Percentiles rank a stretch among this genome's conserved stretches.
These are phyloP conservation scores for Amitus sp. DNA, from an alignment of 2,888 invertebrate species.

Conservation along the genomic window DNA sequence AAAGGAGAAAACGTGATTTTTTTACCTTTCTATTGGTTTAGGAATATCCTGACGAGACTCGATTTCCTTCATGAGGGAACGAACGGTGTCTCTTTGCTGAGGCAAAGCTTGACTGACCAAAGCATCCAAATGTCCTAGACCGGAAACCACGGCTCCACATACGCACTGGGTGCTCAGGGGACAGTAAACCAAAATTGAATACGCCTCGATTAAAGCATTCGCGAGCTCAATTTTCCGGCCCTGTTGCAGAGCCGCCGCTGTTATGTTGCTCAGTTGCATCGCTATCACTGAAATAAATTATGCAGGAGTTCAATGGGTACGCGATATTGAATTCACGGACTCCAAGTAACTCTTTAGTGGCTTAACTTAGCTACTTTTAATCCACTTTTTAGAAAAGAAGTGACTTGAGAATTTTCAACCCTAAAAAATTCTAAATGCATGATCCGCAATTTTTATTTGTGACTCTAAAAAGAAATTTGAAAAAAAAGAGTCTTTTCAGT, in stretches of 20 bases:
- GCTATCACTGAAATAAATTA: conserved; percentile 71
- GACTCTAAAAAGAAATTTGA: too few relatives aligned
- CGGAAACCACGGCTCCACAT: conserved; percentile 66
- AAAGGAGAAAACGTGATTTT: too few relatives aligned
- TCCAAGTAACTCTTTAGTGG: too few relatives aligned
- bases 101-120: conserved; percentile 65
- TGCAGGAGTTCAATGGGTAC: too few relatives aligned
- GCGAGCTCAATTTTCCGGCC: conserved; percentile 70
- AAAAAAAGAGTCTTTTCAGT: too few relatives aligned
- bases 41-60: conserved; percentile 65
- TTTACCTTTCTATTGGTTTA: conserved; percentile 60
- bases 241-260: conserved; percentile 70
- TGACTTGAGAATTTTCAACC: too few relatives aligned
- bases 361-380: too few relatives aligned
- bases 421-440: too few relatives aligned
- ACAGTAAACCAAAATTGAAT: conserved; percentile 70
- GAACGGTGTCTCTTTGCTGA: conserved; percentile 67
- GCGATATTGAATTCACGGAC: too few relatives aligned
- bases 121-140: conserved; percentile 68
- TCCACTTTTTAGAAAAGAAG: too few relatives aligned
- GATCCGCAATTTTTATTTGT: too few relatives aligned
- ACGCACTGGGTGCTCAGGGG: conserved; percentile 67
- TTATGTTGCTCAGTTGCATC: conserved; percentile 70
- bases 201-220: conserved; percentile 73
- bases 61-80: conserved; percentile 68